These are phyloP conservation scores for Polymixis lichenea DNA, from an alignment of 2,888 invertebrate genomes.

Conservation along the genomic window DNA sequence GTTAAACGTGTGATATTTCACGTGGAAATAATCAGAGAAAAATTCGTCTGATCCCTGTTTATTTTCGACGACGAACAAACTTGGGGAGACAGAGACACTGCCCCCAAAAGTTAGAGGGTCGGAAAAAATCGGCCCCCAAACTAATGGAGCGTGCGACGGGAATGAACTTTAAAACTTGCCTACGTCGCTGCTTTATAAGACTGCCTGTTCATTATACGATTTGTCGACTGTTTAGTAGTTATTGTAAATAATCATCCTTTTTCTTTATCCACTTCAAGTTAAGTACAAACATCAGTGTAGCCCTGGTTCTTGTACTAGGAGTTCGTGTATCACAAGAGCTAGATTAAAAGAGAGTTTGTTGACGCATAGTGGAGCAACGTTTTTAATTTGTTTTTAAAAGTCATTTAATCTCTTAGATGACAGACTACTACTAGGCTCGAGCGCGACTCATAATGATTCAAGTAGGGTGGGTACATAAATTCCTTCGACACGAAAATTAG, in stretches of 20 bases:
- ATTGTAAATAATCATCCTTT: neutral
- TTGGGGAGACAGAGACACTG: constrained; percentile 70
- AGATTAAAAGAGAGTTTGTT: no score
- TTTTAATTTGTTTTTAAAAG: neutral
- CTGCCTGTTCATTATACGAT: constrained; percentile 46
- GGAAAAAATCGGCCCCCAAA: constrained; percentile 81
- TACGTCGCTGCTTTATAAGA: constrained; percentile 64
- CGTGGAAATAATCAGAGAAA: constrained; percentile 76
- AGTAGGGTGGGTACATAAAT: neutral
- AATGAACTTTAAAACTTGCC: constrained; percentile 84
- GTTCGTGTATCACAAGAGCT: no score
- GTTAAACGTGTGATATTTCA: constrained; percentile 69
- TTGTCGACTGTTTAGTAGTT: constrained; percentile 5
- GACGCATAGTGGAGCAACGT: neutral
- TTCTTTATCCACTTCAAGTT: no score
- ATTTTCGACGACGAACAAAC: constrained; percentile 75
- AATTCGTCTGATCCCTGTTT: constrained; percentile 79
- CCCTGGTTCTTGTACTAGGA: no score
- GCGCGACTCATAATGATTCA: neutral
- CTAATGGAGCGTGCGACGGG: constrained; percentile 84
- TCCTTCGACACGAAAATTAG: neutral
- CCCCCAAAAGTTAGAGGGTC: constrained; percentile 77
- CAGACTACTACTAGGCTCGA: neutral
- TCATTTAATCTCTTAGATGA: neutral
- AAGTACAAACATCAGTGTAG: no score